These are phyloP conservation scores for Odontesthes bonariensis DNA, from an alignment of 2,113 vertebrate species.

Conservation along the genomic window DNA sequence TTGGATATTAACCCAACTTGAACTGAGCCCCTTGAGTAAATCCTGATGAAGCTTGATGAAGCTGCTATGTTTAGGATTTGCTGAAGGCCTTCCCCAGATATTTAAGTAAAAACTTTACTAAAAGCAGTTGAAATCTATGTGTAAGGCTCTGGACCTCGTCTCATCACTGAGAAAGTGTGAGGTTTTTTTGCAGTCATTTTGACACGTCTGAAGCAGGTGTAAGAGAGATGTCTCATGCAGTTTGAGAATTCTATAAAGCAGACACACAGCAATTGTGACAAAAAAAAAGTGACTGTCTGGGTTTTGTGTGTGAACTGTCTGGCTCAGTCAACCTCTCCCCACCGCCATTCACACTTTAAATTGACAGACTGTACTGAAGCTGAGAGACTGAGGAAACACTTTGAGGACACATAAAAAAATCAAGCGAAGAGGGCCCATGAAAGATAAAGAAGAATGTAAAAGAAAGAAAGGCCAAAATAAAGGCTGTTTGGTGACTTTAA, in stretches of 20 bases:
- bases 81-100: not conserved
- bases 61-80: not conserved
- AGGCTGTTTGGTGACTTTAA: too few species aligned
- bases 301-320: conserved; percentile 40
- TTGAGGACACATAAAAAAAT: not conserved
- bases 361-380: conserved; percentile 21
- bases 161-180: conserved; percentile 4
- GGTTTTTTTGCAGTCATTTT: conserved; percentile 8
- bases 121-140: conserved; percentile 17
- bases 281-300: conserved; percentile 37
- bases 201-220: conserved; percentile 17
- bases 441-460: too few species aligned
- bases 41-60: not conserved
- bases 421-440: not conserved
- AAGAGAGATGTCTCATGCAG: conserved; percentile 11
- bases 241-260: conserved; percentile 33
- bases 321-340: conserved; percentile 20
- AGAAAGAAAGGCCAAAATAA: too few species aligned
- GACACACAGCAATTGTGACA: conserved; percentile 31
- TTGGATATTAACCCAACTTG: not conserved
- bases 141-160: conserved; percentile 12
- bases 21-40: too few species aligned
- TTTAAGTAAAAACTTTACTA: conserved; percentile 4
- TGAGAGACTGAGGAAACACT: conserved; percentile 1
- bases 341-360: conserved; percentile 41